Percentiles rank a stretch among this genome's conserved stretches.
Conservation (phyloP, 30 jellyfish, hydroid and myxozoan species). For the Aurelia aurita complex sp. Pacific region DNA sequence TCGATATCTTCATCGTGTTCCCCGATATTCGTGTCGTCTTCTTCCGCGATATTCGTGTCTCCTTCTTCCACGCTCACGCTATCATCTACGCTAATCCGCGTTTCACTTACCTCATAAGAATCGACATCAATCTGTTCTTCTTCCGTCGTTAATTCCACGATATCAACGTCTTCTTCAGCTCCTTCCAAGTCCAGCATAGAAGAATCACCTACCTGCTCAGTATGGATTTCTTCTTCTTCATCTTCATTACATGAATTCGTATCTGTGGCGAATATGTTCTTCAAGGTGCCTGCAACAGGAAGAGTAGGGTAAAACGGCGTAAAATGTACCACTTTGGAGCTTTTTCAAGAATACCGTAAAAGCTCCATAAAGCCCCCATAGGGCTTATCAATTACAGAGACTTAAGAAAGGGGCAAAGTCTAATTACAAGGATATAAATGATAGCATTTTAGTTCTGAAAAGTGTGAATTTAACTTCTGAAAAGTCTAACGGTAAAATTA, state of each 20-base stretch:
- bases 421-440: too few relatives aligned
- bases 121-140: conserved; percentile 18
- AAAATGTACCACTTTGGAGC: too few relatives aligned
- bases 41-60: background rate
- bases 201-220: conserved; percentile 8
- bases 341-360: too few relatives aligned
- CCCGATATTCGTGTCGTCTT: background rate
- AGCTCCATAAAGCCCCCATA: too few relatives aligned
- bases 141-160: background rate
- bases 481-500: too few relatives aligned
- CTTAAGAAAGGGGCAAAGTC: too few relatives aligned
- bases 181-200: conserved; percentile 14
- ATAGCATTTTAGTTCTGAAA: too few relatives aligned
- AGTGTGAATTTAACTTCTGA: too few relatives aligned
- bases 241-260: background rate
- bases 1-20: conserved; percentile 16
- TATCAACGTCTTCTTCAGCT: conserved; percentile 16
- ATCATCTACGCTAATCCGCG: background rate
- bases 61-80: background rate
- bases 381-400: too few relatives aligned
- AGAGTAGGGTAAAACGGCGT: too few relatives aligned
- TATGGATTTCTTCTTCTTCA: conserved; percentile 2
- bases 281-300: background rate
- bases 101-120: background rate
- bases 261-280: background rate